Evolutionary conservation across 2,113 vertebrate species (phyloP), one percentile per base, ranked within the genome.

Genomic region (Telmatochromis sp.): DNA sequence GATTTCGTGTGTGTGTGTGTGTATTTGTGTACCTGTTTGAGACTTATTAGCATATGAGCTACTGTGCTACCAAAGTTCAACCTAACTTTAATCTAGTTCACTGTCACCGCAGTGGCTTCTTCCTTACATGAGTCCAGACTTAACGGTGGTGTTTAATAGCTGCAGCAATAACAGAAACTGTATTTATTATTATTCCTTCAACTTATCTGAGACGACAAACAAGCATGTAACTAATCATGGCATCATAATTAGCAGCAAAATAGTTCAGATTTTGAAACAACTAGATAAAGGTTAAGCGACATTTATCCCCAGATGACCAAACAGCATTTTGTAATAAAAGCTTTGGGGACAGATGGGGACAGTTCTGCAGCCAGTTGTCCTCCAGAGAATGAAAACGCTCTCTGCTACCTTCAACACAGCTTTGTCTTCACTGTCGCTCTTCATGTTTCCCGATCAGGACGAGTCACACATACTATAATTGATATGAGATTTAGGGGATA

Each of bases 401-500:
- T 88, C 60, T 89, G 92, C 87, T 86, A 81, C 89, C 93, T 93
- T 87, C 55, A 79, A 57, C 68, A 37, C 73, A 80, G 86, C 85
- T 91, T 92, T 88, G 89, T 93, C 90, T 89, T 86, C 40, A 47
- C 83, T 81, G 35, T 60, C 47, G 89, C 87, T 51, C 58, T 78
- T 82, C 75, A 35, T 92, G 91, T 94, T 90, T 95, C 85, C 91
- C 87, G 93, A 96, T 95, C 96, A 94, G 95, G 93, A 96, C 93
- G 95, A 95, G 94, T 95, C 95, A 94, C 93, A 94, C 94, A 96
- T 95, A 91, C 87, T 92, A 95, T 97, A 97, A 97, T 97, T 97
- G 96, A 96, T 97, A 96, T 96, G 97, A 97, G 96, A 97, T 96
- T 97, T 96, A 91, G 96, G 96, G 96, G 96, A 89, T 96, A 96